Conservation (phyloP, 2,888 invertebrate species). For the Spodoptera exigua region DNA sequence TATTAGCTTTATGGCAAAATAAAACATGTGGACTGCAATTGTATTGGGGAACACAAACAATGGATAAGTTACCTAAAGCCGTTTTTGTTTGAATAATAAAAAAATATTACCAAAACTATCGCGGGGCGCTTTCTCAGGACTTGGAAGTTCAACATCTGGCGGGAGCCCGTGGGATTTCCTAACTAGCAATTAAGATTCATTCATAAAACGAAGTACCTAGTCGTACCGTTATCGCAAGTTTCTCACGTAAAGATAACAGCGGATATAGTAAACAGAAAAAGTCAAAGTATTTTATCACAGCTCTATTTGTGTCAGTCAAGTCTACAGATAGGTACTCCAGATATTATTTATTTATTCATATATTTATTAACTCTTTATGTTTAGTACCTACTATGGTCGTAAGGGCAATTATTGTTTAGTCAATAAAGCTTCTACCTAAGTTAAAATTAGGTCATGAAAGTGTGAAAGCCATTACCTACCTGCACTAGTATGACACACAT, state of each 20-base stretch:
- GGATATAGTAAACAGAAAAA: slow-evolving; percentile 8
- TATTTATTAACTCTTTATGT: no score
- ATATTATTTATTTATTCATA: no score
- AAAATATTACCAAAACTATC: slow-evolving; percentile 19
- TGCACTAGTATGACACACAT: no score
- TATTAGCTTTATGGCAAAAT: slow-evolving; percentile 34
- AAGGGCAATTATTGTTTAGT: no score
- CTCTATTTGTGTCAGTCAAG: no score
- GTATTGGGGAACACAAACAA: not conserved
- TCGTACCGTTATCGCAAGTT: slow-evolving; percentile 72
- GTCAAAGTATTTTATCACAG: slow-evolving; percentile 6
- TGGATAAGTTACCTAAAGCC: not conserved
- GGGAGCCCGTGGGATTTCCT: slow-evolving; percentile 62
- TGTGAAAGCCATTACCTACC: no score
- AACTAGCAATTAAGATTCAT: slow-evolving; percentile 66
- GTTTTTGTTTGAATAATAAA: slow-evolving; percentile 17
- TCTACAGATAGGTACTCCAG: no score
- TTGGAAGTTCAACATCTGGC: slow-evolving; percentile 65
- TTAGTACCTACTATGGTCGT: no score
- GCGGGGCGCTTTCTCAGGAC: slow-evolving; percentile 35
- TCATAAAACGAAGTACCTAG: slow-evolving; percentile 68
- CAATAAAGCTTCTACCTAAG: no score
- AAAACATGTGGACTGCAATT: slow-evolving; percentile 33
- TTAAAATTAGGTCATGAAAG: no score
- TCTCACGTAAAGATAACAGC: slow-evolving; percentile 67